These are phyloP conservation scores for Sinotaia quadrata DNA, from an alignment of 2,888 invertebrate genomes.

Conservation along the genomic window DNA sequence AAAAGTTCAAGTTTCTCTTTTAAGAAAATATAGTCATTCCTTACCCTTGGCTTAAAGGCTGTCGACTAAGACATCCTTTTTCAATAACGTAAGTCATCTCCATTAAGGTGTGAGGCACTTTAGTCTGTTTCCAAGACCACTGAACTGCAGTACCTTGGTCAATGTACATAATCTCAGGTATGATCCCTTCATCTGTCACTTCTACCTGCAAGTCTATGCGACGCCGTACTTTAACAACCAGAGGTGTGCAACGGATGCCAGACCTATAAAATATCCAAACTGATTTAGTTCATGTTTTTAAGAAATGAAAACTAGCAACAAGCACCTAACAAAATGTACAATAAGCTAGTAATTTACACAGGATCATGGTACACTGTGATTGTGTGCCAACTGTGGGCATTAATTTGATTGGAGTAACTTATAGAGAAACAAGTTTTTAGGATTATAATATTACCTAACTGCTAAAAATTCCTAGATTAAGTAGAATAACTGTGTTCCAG, in stretches of 20 bases:
- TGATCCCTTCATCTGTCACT: constrained; percentile 69
- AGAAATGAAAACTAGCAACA: no score
- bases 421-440: no score
- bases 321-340: no score
- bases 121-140: constrained; percentile 69
- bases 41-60: constrained; percentile 37
- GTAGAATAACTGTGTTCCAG: no score
- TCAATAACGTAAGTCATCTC: constrained; percentile 47
- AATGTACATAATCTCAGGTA: constrained; percentile 67
- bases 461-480: no score
- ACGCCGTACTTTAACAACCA: constrained; percentile 64
- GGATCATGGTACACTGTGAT: no score
- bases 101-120: constrained; percentile 60
- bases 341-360: no score
- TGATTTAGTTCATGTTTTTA: not conserved
- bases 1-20: not conserved
- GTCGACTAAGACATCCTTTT: constrained; percentile 52
- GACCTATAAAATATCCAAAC: constrained; percentile 47
- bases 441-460: no score
- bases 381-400: no score
- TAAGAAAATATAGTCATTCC: not conserved
- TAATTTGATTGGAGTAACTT: no score
- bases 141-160: constrained; percentile 69
- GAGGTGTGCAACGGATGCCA: constrained; percentile 66
- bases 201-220: constrained; percentile 60